Evolutionary conservation across 2,888 invertebrate species (phyloP).

Genomic region (Aphodius granarius): DNA sequence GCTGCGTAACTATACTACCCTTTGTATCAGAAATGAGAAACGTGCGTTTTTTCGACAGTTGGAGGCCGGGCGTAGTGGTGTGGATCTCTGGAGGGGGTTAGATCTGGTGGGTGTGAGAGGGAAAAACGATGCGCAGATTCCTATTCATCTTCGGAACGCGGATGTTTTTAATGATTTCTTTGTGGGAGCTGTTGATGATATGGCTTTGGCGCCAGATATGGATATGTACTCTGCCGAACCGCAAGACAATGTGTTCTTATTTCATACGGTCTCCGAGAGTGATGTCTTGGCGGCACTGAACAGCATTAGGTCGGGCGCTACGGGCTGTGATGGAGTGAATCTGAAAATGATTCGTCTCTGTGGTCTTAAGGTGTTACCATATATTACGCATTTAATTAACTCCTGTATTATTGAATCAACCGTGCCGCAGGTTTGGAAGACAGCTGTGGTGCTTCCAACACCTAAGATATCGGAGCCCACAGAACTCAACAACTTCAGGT

Average conservation of each 20-base stretch:
- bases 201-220: background rate
- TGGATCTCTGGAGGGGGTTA: background rate
- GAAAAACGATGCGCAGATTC: background rate
- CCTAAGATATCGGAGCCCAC: background rate
- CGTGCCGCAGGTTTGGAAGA: background rate
- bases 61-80: background rate
- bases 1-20: slow-evolving; percentile 15
- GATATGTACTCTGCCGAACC: background rate
- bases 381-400: background rate
- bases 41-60: background rate
- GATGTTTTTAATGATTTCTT: background rate
- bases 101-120: background rate
- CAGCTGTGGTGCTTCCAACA: background rate
- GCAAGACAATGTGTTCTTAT: background rate
- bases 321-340: too few species aligned
- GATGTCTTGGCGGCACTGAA: background rate
- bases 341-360: background rate
- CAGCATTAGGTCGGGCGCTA: background rate
- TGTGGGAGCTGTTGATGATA: background rate
- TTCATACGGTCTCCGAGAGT: background rate
- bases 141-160: background rate
- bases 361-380: background rate
- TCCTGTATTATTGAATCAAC: background rate
- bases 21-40: slow-evolving; percentile 15
- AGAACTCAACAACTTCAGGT: background rate